phyloP scores from a whole-genome alignment of 2,888 invertebrate species.

The Drosophila fulvimacula region DNA sequence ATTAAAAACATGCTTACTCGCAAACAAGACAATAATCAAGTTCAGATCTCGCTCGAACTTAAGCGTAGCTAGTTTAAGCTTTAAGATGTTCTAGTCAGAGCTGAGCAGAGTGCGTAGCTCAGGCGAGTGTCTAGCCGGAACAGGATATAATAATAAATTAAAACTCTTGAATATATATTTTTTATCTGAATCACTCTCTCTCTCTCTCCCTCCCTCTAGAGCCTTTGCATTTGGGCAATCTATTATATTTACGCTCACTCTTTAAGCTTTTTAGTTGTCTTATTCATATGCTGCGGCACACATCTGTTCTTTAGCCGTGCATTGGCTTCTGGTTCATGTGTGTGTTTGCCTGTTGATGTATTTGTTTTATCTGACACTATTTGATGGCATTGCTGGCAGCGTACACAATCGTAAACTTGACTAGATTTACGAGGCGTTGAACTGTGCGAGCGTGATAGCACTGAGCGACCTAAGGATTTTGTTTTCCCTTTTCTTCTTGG shows the following conservation, averaged over 20 bases:
- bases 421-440: slow-evolving; percentile 68
- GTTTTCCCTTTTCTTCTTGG: not conserved
- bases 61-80: not conserved
- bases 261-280: slow-evolving; percentile 21
- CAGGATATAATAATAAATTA: slow-evolving; percentile 1
- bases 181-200: not conserved
- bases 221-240: slow-evolving; percentile 10
- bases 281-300: slow-evolving; percentile 30
- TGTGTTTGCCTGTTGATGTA: slow-evolving; percentile 32
- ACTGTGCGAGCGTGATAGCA: slow-evolving; percentile 47
- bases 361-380: slow-evolving; percentile 60
- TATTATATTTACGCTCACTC: slow-evolving; percentile 21
- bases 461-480: slow-evolving; percentile 15
- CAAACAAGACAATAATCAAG: not conserved
- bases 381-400: slow-evolving; percentile 50
- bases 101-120: not conserved
- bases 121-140: not conserved
- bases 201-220: not conserved
- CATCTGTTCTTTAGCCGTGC: slow-evolving; percentile 24
- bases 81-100: not conserved
- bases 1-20: slow-evolving; percentile 4
- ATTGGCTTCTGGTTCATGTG: slow-evolving; percentile 1
- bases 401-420: slow-evolving; percentile 49
- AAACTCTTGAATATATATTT: slow-evolving; percentile 5
- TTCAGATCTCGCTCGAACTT: not conserved